Conservation (phyloP, 2,113 vertebrate genomes). For the Murina feae region DNA sequence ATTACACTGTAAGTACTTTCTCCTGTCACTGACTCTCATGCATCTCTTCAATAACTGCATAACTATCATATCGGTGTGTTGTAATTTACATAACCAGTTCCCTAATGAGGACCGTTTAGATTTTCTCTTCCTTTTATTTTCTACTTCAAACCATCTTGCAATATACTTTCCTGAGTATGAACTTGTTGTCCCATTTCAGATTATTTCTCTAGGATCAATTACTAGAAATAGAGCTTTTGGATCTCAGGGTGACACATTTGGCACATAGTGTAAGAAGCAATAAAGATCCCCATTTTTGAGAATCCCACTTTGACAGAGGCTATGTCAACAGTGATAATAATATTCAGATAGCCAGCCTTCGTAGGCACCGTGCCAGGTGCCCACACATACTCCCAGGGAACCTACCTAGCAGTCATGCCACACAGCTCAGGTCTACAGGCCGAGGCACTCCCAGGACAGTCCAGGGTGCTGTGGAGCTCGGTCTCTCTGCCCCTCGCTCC, state of each 20-base stretch:
- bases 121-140: not conserved
- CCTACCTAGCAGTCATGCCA: not conserved
- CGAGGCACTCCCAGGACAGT: rapidly evolving
- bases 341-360: not conserved
- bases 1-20: not conserved
- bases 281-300: not conserved
- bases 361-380: rapidly evolving
- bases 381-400: not conserved
- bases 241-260: not conserved
- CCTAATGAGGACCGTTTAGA: not conserved
- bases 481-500: not conserved
- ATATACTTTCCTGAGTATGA: not conserved
- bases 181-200: not conserved
- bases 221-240: not conserved
- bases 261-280: not conserved
- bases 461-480: not conserved
- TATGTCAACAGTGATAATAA: not conserved
- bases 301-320: not conserved
- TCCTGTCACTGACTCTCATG: not conserved
- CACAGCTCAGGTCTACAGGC: not conserved
- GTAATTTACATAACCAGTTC: not conserved
- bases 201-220: not conserved
- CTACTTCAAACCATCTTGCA: not conserved
- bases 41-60: not conserved
- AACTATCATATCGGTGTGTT: not conserved